Percentiles rank a stretch among this genome's conserved stretches.
phyloP scores from a whole-genome alignment of 92 coral and sea anemone species.

The Umimayanthus kanabou region DNA sequence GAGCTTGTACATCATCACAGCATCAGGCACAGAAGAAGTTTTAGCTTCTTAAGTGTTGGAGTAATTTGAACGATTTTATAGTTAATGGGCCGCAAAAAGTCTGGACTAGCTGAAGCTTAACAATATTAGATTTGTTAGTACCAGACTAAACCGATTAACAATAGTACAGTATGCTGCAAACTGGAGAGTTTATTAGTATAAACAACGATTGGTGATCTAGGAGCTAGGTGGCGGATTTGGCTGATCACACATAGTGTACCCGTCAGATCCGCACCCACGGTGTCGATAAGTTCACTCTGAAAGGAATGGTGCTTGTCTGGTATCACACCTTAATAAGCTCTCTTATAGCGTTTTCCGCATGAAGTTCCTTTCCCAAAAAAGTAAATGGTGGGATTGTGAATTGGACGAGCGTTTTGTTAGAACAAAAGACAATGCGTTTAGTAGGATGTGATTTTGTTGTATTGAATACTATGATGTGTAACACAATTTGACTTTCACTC shows the following conservation, averaged over 20 bases:
- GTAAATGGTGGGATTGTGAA: background rate
- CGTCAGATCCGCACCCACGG: background rate
- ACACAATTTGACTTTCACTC: too few relatives aligned
- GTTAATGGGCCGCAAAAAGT: background rate
- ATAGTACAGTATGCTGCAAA: background rate
- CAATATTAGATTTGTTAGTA: background rate
- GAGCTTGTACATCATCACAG: too few relatives aligned
- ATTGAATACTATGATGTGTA: too few relatives aligned
- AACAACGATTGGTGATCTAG: background rate
- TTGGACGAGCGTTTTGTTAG: background rate
- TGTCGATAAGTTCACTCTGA: background rate
- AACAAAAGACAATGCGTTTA: background rate
- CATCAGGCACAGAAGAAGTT: too few relatives aligned
- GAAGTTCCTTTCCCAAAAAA: background rate
- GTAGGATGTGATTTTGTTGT: too few relatives aligned
- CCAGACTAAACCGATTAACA: background rate
- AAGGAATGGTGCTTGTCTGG: background rate
- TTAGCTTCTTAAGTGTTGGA: too few relatives aligned
- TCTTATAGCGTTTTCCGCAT: background rate
- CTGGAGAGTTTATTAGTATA: background rate
- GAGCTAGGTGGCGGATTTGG: background rate
- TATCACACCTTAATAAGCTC: background rate
- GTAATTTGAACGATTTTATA: background rate
- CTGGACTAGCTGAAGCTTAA: background rate
- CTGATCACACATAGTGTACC: background rate